Base-by-base conservation (phyloP, 1,140 invertebrate genomes). In the Halictus rubicundus region DNA sequence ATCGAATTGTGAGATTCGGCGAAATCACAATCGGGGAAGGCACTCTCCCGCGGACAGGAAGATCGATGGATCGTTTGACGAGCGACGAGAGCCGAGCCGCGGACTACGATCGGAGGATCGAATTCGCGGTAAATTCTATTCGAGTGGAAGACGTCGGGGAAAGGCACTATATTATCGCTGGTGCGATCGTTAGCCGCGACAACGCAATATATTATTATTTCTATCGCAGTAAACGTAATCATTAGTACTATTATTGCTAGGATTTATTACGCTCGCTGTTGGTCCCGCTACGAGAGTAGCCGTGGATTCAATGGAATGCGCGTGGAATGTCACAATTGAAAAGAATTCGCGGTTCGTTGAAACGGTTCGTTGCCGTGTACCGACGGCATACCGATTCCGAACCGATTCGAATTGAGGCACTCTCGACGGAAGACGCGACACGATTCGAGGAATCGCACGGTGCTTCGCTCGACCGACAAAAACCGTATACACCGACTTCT, bases 111-210 rank as follows among this genome's bases (percentile, higher is more conserved):
- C 8, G 37, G 10, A 39, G 42, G 49, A 57, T 63, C 46, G 39
- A 42, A 61, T 70, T 78, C 14, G 39, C 64, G n/a, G 19, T 54
- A 78, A 78, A 71, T 60, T 71, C 37, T 27, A 23, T n/a, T 66
- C 21, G 63, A 64, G 2, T 78, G 76, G 76, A 78, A 78, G 76
- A 78, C 75, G 39, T 63, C 59, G 76, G 10, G 57, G 42, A 27
- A 78, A 78, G 76, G 76, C 76, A 78, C 76, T 71, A 21, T 54
- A 32, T 71, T 54, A 52, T 71, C 76, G 68, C 46, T 39, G 60
- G 42, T 54, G 39, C 32, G 39, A 69, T 77, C 75, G 75, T 77
- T 27, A 25, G 10, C 75, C 75, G 75, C 68, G 64, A 32, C 42
- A 39, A 65, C 63, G 65, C 8, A 10, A 78, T 78, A 54, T 71